Evolutionary conservation across 2,888 invertebrate species (phyloP), one percentile per base, ranked within the genome.

Genomic region (Epsilonema sp.): DNA sequence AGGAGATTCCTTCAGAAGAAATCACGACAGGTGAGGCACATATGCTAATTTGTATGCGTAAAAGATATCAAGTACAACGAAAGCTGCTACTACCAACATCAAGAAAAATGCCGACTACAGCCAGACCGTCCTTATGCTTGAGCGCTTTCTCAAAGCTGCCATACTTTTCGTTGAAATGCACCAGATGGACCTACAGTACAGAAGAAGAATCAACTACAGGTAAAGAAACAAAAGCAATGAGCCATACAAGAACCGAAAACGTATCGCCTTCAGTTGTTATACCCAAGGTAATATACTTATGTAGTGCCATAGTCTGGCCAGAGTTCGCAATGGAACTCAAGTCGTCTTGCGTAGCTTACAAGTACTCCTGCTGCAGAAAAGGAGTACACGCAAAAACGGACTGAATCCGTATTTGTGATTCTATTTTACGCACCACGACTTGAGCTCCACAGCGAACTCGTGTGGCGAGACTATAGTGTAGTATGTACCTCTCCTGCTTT

Each of bases 151-250:
- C 51, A 47, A 58, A 52, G 5, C 51, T 54, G 4, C 52, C 52
- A 42, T 60, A 59, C n/a, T 49, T 52, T 5, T 53, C 54, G 53
- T 59, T 59, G 54, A 54, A 59, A 52, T 59, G 59, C 16, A 61
- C 61, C 47, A 59, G 56, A 37, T 61, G 61, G 22, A 61, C 55
- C 58, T 57, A 42, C 8, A 42, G 8, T n/a, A n/a, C n/a, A 22
- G n/a, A n/a, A n/a, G n/a, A n/a, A n/a, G n/a, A n/a, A n/a, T n/a
- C n/a, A n/a, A n/a, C n/a, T n/a, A n/a, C n/a, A n/a, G n/a, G n/a
- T n/a, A n/a, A 47, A 26, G 31, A 31, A 31, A 31, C 8, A 31
- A 31, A 31, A 16, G 31, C 8, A 31, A 31, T 31, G 31, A 31
- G 31, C 16, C 16, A 8, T 8, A 8, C 16, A n/a, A n/a, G n/a